phyloP scores from a whole-genome alignment of 2,888 invertebrate genomes.

The Girardia tigrina region DNA sequence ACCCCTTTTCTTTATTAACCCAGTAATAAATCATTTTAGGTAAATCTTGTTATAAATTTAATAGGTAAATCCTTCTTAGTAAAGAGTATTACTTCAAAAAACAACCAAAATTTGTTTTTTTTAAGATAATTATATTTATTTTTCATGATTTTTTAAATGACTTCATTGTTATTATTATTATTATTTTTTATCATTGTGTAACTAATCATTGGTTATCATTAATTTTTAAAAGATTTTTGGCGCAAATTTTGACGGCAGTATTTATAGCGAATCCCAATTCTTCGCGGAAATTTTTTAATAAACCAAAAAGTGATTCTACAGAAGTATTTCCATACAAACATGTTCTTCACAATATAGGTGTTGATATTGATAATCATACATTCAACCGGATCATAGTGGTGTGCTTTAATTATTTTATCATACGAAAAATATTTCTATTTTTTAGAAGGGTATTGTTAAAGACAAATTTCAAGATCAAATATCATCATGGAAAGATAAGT shows the following conservation, averaged over 20 bases:
- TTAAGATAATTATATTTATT: no score
- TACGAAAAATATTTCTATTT: neutral
- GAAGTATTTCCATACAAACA: neutral
- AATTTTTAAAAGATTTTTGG: neutral
- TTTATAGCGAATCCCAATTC: neutral
- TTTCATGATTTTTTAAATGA: no score
- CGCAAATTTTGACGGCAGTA: neutral
- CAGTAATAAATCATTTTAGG: no score
- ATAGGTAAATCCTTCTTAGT: no score
- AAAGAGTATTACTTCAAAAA: no score
- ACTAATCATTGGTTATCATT: no score
- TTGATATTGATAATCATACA: neutral
- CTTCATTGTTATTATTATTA: no score
- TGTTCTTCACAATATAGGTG: neutral
- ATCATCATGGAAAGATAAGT: neutral
- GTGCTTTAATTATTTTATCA: neutral
- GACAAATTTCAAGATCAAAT: neutral
- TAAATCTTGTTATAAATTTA: no score
- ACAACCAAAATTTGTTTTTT: no score
- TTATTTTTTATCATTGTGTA: no score
- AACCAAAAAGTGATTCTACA: neutral
- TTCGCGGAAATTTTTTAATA: neutral
- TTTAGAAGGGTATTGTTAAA: neutral
- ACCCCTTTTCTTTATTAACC: no score
- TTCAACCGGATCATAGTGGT: neutral